These are phyloP conservation scores for Pteruthius melanotis DNA, from an alignment of 2,113 vertebrate species.

Conservation along the genomic window DNA sequence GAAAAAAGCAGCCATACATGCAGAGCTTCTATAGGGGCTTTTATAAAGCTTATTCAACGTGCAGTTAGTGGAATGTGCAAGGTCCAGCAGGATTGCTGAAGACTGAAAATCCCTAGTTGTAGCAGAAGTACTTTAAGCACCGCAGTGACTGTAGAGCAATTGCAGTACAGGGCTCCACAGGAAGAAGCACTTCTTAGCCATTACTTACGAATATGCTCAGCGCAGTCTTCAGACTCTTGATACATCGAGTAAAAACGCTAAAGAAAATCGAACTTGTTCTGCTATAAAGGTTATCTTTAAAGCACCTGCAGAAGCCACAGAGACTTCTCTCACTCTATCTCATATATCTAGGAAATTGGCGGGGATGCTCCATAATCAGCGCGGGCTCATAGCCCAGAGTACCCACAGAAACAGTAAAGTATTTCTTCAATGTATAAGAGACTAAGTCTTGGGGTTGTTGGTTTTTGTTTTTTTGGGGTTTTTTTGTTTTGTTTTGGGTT, in stretches of 20 bases:
- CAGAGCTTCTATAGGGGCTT: not conserved
- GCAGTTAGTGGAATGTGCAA: rapidly evolving
- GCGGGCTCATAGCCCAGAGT: rapidly evolving
- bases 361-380: rapidly evolving
- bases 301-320: not conserved
- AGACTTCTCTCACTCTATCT: not conserved
- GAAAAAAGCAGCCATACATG: not conserved
- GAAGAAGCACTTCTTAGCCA: not conserved
- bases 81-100: not conserved
- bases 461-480: no score
- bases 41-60: not conserved
- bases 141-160: not conserved
- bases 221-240: conserved; percentile 76
- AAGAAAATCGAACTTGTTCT: conserved; percentile 40
- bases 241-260: conserved; percentile 83
- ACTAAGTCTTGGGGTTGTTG: rapidly evolving
- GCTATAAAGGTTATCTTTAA: not conserved
- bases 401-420: rapidly evolving
- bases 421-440: rapidly evolving
- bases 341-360: rapidly evolving
- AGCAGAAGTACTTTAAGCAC: not conserved
- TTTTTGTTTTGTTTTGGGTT: no score
- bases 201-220: conserved; percentile 86
- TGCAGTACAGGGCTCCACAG: not conserved
- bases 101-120: not conserved